phyloP scores from a whole-genome alignment of 1,140 invertebrate genomes.

The Drosophila repleta region DNA sequence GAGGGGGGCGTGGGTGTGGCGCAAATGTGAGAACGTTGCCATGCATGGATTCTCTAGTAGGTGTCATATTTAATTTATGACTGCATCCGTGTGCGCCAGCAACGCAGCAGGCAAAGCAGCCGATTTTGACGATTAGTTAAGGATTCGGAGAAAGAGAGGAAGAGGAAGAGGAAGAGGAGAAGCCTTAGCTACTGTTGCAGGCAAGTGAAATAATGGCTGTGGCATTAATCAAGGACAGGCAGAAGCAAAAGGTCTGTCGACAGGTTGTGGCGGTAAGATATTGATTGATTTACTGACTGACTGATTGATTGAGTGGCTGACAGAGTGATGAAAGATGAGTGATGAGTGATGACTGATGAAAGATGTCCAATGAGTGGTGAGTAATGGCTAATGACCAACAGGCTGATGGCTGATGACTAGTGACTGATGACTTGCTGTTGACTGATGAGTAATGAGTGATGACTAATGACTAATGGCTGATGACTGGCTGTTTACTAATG shows the following conservation, averaged over 20 bases:
- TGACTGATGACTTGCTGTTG: no score
- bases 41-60: slow-evolving; percentile 37
- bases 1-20: background rate
- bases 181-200: slow-evolving; percentile 30
- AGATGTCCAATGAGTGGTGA: no score
- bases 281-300: background rate
- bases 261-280: background rate
- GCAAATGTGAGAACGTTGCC: background rate
- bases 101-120: slow-evolving; percentile 10
- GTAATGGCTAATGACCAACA: no score
- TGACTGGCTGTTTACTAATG: no score
- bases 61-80: slow-evolving; percentile 80
- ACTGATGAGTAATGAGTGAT: no score
- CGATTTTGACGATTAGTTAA: slow-evolving; percentile 45
- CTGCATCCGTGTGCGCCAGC: slow-evolving; percentile 34
- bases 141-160: background rate
- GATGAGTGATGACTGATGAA: no score
- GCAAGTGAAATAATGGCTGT: slow-evolving; percentile 22
- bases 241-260: background rate
- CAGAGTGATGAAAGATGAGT: no score
- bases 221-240: slow-evolving; percentile 32
- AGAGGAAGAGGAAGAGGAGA: background rate
- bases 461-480: no score
- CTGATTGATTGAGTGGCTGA: no score
- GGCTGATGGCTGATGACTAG: no score